Conservation (phyloP, 2,888 invertebrate species). For the Acronicta leporina region DNA sequence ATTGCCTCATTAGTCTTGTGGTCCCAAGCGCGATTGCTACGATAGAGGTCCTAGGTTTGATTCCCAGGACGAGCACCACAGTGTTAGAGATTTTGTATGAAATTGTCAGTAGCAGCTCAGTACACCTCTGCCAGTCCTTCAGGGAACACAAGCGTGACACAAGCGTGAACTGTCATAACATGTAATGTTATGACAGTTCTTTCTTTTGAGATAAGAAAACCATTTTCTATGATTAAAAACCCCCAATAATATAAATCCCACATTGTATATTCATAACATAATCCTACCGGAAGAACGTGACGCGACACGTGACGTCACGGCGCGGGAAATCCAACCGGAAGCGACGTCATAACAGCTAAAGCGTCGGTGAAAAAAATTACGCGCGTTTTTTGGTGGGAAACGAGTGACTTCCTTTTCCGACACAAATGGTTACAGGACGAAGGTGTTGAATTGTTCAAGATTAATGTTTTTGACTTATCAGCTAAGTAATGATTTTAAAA, state of each 20-base stretch:
- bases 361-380: slow-evolving; percentile 80
- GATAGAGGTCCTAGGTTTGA: no score
- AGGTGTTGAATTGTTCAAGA: slow-evolving; percentile 62
- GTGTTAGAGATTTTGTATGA: no score
- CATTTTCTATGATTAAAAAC: slow-evolving; percentile 22
- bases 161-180: no score
- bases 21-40: no score
- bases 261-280: slow-evolving; percentile 39
- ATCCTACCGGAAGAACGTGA: slow-evolving; percentile 60
- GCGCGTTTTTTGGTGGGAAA: slow-evolving; percentile 82
- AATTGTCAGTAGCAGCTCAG: no score
- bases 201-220: no score
- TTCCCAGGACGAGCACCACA: no score
- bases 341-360: slow-evolving; percentile 80
- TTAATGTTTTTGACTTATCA: slow-evolving; percentile 37
- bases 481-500: no score
- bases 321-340: slow-evolving; percentile 77
- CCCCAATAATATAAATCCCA: slow-evolving; percentile 28
- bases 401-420: slow-evolving; percentile 78
- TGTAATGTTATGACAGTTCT: no score
- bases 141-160: no score
- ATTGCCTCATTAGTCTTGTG: no score
- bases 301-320: slow-evolving; percentile 72
- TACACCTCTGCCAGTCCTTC: no score
- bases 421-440: slow-evolving; percentile 49